Percentiles rank a stretch among this genome's conserved stretches.
These are phyloP conservation scores for Nemopilema nomurai DNA, from an alignment of 30 jellyfish, hydroid and myxozoan genomes.

Conservation along the genomic window DNA sequence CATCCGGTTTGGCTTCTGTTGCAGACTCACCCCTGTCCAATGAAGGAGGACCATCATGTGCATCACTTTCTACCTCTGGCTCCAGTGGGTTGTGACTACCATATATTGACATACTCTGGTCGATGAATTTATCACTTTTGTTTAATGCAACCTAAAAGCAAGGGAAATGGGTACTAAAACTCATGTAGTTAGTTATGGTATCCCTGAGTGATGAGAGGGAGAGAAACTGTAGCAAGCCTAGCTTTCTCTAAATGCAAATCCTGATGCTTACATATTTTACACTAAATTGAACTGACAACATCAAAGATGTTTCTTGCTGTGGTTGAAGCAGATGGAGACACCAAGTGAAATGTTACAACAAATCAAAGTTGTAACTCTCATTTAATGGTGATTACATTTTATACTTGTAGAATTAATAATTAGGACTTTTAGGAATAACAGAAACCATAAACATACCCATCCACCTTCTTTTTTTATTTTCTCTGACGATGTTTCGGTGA, in stretches of 20 bases:
- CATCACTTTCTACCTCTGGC: slow-evolving; percentile 7
- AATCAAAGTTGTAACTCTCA: too few species aligned
- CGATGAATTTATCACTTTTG: slow-evolving; percentile 6
- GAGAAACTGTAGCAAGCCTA: too few species aligned
- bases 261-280: too few species aligned
- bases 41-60: slow-evolving; percentile 52
- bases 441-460: slow-evolving; percentile 67
- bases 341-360: too few species aligned
- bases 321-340: too few species aligned
- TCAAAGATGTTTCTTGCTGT: too few species aligned
- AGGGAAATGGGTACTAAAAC: not conserved
- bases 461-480: slow-evolving; percentile 75
- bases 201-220: too few species aligned
- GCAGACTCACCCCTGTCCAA: not conserved
- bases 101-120: not conserved
- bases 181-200: too few species aligned
- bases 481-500: slow-evolving; percentile 76
- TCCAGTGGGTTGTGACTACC: slow-evolving; percentile 27
- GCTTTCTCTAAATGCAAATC: too few species aligned
- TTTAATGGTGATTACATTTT: too few species aligned
- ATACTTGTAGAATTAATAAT: too few species aligned
- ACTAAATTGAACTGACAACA: too few species aligned
- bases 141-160: slow-evolving; percentile 40
- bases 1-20: not conserved
- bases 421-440: not conserved